Conservation (phyloP, 2,888 invertebrate species). For the Parascotia fuliginaria region DNA sequence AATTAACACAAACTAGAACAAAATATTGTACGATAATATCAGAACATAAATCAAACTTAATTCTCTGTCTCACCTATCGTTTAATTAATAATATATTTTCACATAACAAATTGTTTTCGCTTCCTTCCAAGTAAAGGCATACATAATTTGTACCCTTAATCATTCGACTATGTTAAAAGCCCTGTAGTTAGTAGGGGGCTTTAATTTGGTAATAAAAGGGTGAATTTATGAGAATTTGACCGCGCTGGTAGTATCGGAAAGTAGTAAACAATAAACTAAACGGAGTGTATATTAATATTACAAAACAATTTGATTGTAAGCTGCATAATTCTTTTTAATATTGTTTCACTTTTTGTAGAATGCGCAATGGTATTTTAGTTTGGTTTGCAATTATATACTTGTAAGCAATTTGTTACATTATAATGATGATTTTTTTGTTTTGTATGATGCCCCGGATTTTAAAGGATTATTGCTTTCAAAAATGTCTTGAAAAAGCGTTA, state of each 20-base stretch:
- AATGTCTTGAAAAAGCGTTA: too few relatives aligned
- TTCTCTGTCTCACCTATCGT: slow-evolving; percentile 38
- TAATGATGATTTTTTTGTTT: too few relatives aligned
- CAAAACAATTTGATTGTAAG: not conserved
- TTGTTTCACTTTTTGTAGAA: not conserved
- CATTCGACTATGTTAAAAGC: slow-evolving; percentile 56
- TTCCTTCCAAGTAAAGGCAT: slow-evolving; percentile 52
- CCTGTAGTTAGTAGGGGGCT: slow-evolving; percentile 52
- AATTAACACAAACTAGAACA: slow-evolving; percentile 6
- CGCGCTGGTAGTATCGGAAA: slow-evolving; percentile 3
- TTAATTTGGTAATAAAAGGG: slow-evolving; percentile 56
- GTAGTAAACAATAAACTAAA: slow-evolving; percentile 6
- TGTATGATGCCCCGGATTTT: too few relatives aligned
- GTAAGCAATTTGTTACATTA: too few relatives aligned
- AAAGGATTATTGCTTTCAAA: too few relatives aligned
- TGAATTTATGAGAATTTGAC: slow-evolving; percentile 57
- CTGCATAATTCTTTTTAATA: slow-evolving; percentile 10
- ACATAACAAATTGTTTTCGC: slow-evolving; percentile 60
- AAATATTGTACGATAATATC: slow-evolving; percentile 25
- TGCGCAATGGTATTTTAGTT: too few relatives aligned
- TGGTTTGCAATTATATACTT: too few relatives aligned
- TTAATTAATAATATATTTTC: slow-evolving; percentile 55
- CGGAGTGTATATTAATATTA: slow-evolving; percentile 5
- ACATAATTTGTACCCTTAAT: slow-evolving; percentile 67
- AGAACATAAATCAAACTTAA: slow-evolving; percentile 38